phyloP scores from a whole-genome alignment of 2,888 invertebrate genomes.

The Noctuana brunneofusca region DNA sequence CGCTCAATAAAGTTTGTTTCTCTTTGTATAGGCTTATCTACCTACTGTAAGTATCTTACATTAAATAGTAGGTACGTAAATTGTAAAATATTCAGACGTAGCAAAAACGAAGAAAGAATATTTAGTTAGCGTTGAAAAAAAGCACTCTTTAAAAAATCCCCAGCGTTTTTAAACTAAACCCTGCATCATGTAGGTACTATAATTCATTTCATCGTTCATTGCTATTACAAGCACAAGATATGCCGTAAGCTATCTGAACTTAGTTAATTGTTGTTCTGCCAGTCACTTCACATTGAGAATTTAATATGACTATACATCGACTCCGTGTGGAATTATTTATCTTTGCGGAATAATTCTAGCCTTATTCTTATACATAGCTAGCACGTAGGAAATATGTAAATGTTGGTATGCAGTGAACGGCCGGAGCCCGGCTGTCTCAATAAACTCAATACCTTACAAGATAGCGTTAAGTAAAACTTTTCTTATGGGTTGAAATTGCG shows the following conservation, averaged over 20 bases:
- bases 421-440: conserved; percentile 57
- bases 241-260: conserved; percentile 4
- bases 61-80: too few species aligned
- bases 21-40: too few species aligned
- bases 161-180: too few species aligned
- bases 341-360: conserved; percentile 38
- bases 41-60: too few species aligned
- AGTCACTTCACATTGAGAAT: conserved; percentile 4
- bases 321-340: conserved; percentile 8
- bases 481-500: conserved; percentile 32
- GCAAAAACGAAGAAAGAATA: too few species aligned
- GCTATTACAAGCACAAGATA: conserved; percentile 7
- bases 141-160: too few species aligned
- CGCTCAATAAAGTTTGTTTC: too few species aligned
- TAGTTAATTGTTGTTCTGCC: conserved; percentile 10
- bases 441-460: conserved; percentile 37
- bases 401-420: conserved; percentile 54
- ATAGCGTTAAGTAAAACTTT: conserved; percentile 40
- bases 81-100: too few species aligned
- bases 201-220: too few species aligned
- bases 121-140: too few species aligned
- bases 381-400: conserved; percentile 49
- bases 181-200: too few species aligned
- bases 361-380: conserved; percentile 36
- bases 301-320: background rate